A percentile compares a stretch with the other conserved stretches of the same genome.
phyloP scores from a whole-genome alignment of 64 coral and sea anemone genomes.

The Montipora sp. region DNA sequence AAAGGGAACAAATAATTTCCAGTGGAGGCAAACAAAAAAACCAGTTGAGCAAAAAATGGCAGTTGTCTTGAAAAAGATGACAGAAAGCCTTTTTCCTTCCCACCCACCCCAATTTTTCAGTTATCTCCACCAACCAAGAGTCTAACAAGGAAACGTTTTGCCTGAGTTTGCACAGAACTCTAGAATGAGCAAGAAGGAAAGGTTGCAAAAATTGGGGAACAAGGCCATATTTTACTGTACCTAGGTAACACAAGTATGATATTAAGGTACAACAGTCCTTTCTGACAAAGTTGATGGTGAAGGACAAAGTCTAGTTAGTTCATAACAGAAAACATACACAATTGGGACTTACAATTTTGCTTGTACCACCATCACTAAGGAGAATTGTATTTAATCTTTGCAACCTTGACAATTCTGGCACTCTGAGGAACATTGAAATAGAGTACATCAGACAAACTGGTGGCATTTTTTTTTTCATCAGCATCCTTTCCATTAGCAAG shows the following conservation, averaged over 20 bases:
- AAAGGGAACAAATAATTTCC: not conserved
- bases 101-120: not conserved
- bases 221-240: too few relatives aligned
- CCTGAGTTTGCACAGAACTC: not conserved
- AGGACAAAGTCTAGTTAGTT: not conserved
- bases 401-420: too few relatives aligned
- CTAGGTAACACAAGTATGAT: not conserved
- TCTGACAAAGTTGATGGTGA: not conserved
- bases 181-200: constrained; percentile 4
- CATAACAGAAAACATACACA: not conserved
- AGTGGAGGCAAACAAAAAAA: constrained; percentile 8
- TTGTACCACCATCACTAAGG: not conserved
- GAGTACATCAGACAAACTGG: too few relatives aligned
- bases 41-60: not conserved
- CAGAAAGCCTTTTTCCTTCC: not conserved
- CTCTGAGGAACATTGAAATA: too few relatives aligned
- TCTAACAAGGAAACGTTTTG: not conserved
- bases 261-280: not conserved
- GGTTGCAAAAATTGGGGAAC: constrained; percentile 4
- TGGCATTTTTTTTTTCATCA: too few relatives aligned
- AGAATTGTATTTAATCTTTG: not conserved
- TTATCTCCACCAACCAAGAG: not conserved
- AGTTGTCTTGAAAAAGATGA: not conserved
- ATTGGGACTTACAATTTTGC: not conserved
- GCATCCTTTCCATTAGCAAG: too few relatives aligned